Percentiles rank a stretch among this genome's conserved stretches.
Evolutionary conservation across 2,113 vertebrate species (phyloP).

Genomic region (Pachycephala philippinensis): DNA sequence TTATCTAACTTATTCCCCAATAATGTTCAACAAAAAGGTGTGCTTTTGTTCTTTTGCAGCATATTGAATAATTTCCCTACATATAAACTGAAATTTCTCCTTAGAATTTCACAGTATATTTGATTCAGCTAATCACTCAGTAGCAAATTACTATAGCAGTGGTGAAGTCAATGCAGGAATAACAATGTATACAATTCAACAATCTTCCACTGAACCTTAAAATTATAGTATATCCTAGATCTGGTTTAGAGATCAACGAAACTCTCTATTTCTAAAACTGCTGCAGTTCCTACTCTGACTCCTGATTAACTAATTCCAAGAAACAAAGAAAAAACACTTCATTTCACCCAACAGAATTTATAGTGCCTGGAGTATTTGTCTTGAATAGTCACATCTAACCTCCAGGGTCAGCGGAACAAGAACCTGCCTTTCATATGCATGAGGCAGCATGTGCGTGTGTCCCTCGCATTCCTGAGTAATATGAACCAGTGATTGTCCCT

Average conservation of each 20-base stretch:
- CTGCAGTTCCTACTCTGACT: neutral
- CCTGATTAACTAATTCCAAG: neutral
- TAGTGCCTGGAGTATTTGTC: neutral
- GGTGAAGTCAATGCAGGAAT: neutral
- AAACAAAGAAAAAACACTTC: neutral
- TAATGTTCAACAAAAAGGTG: neutral
- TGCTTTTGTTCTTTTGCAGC: neutral
- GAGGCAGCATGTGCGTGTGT: neutral
- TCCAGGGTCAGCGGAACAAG: neutral
- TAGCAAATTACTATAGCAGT: neutral
- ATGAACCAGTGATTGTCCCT: constrained; percentile 48
- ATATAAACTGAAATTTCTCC: neutral
- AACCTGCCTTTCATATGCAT: constrained; percentile 46
- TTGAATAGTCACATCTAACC: constrained; percentile 22
- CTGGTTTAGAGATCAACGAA: neutral
- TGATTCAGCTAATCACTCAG: neutral
- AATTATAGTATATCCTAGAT: neutral
- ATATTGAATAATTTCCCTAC: neutral
- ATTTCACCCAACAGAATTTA: neutral
- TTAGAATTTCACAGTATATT: neutral
- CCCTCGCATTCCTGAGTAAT: constrained; percentile 67
- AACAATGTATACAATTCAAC: neutral
- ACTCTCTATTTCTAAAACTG: neutral
- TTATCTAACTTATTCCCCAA: neutral
- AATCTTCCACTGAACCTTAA: neutral